Evolutionary conservation across 2,888 invertebrate genomes (phyloP).

Genomic region (Lycocerus yunnanus): DNA sequence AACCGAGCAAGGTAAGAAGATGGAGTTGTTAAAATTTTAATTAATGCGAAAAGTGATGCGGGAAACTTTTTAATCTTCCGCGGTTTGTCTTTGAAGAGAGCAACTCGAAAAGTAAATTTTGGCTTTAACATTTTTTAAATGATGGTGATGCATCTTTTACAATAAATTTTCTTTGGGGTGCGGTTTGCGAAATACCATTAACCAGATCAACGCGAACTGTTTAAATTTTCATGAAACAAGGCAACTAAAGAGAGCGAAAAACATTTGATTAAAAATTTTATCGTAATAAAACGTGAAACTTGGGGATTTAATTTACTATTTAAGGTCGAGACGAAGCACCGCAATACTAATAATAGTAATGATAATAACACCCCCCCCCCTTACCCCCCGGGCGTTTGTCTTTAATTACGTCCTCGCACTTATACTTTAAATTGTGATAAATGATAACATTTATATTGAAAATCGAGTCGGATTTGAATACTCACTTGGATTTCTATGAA

Average conservation of each 20-base stretch:
- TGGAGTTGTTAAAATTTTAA: slow-evolving; percentile 17
- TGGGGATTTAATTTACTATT: neutral
- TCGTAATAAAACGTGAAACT: neutral
- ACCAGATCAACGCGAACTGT: neutral
- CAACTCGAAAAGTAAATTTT: neutral
- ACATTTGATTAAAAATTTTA: neutral
- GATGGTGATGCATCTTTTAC: neutral
- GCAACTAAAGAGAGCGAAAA: neutral
- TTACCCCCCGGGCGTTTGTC: neutral
- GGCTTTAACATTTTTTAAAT: neutral
- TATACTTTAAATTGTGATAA: neutral
- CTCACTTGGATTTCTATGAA: neutral
- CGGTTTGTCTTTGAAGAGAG: neutral
- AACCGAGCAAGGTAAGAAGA: slow-evolving; percentile 45
- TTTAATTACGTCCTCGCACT: neutral
- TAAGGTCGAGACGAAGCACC: neutral
- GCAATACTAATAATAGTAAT: no score
- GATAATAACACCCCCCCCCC: neutral
- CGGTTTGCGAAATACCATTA: neutral
- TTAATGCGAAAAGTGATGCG: slow-evolving; percentile 15
- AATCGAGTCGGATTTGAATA: neutral
- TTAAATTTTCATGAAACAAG: neutral
- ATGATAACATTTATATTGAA: neutral
- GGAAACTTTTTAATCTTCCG: neutral
- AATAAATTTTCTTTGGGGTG: neutral